phyloP scores from a whole-genome alignment of 2,888 invertebrate species.

The Pegoplata infirma region DNA sequence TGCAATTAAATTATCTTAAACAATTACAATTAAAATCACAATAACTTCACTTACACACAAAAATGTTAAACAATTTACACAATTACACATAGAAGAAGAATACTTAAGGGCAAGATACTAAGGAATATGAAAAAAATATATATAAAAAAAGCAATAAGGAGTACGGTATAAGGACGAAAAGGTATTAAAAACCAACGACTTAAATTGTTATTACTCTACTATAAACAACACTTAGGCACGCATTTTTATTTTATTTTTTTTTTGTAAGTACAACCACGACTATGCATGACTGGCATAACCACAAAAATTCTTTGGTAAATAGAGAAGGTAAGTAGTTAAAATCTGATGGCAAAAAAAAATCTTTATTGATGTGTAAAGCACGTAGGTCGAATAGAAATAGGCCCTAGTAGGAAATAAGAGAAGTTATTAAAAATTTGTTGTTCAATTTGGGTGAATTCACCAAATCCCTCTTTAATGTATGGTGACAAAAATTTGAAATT shows the following conservation, averaged over 20 bases:
- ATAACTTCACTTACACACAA: slow-evolving; percentile 36
- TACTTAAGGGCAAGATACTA: not conserved
- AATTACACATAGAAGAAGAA: not conserved
- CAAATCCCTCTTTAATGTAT: too few species aligned
- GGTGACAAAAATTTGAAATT: too few species aligned
- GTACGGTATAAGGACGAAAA: slow-evolving; percentile 7
- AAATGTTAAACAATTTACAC: slow-evolving; percentile 26
- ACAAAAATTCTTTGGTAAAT: not conserved
- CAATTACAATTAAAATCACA: slow-evolving; percentile 59
- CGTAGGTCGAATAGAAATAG: not conserved
- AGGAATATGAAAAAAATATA: not conserved
- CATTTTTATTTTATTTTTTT: slow-evolving; percentile 50
- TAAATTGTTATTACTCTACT: slow-evolving; percentile 30
- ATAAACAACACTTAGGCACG: slow-evolving; percentile 58
- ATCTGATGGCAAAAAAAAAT: not conserved
- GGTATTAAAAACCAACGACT: not conserved
- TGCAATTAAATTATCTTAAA: slow-evolving; percentile 21
- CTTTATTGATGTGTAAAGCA: not conserved
- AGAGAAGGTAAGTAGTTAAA: not conserved
- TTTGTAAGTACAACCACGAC: not conserved
- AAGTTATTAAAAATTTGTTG: too few species aligned
- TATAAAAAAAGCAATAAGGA: not conserved
- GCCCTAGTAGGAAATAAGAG: slow-evolving; percentile 9
- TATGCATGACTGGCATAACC: not conserved
- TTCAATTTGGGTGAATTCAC: too few species aligned